These are phyloP conservation scores for Telenomus remus DNA, from an alignment of 1,140 invertebrate species.

Conservation along the genomic window DNA sequence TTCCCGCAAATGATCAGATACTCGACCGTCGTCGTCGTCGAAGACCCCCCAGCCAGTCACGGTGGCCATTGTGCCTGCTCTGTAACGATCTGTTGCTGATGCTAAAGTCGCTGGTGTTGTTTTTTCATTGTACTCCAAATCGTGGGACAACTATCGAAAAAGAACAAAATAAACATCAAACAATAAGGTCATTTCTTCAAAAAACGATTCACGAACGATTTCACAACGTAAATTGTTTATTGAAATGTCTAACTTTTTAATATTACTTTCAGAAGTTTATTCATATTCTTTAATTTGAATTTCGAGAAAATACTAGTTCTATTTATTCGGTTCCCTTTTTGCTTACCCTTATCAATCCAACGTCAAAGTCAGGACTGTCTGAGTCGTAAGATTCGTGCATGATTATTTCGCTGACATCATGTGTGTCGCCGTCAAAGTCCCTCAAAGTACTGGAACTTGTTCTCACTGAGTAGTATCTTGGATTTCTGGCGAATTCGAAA, in stretches of 20 bases:
- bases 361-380: constrained; percentile 58
- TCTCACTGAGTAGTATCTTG: constrained; percentile 43
- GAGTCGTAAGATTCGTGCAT: constrained; percentile 60
- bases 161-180: constrained; percentile 10
- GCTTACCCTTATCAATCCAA: constrained; percentile 61
- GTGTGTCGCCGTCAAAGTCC: constrained; percentile 34
- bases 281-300: too few relatives aligned
- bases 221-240: too few relatives aligned
- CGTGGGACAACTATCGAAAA: constrained; percentile 59
- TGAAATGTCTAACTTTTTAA: too few relatives aligned
- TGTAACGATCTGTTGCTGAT: constrained; percentile 46
- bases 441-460: constrained; percentile 54
- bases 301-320: too few relatives aligned
- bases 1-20: constrained; percentile 72
- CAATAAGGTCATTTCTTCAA: not conserved
- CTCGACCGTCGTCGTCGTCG: constrained; percentile 59
- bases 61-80: constrained; percentile 65
- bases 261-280: too few relatives aligned
- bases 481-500: constrained; percentile 15
- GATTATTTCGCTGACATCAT: constrained; percentile 39
- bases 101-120: constrained; percentile 62
- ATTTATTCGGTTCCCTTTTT: not conserved
- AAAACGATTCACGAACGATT: too few relatives aligned
- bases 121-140: constrained; percentile 48
- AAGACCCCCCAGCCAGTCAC: constrained; percentile 78